Percentiles rank a stretch among this genome's conserved stretches.
phyloP scores from a whole-genome alignment of 2,113 vertebrate species.

The Tragelaphus scriptus region DNA sequence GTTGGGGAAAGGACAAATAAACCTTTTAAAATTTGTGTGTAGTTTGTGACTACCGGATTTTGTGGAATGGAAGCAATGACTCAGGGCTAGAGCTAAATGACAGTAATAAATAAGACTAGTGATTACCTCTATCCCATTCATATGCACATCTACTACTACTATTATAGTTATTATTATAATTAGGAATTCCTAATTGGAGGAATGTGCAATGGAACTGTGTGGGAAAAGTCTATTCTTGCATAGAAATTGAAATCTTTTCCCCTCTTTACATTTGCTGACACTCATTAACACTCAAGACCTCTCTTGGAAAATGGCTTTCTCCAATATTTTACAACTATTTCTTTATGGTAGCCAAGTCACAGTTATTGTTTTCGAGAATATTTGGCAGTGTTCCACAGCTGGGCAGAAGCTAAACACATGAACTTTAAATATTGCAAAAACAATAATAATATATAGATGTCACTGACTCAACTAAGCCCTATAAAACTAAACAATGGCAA shows the following conservation, averaged over 20 bases:
- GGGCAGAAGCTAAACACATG: background rate
- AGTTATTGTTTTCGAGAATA: background rate
- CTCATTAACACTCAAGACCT: background rate
- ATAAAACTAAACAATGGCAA: slow-evolving; percentile 26
- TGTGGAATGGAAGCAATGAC: background rate
- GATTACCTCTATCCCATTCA: background rate
- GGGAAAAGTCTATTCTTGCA: background rate
- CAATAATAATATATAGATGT: background rate
- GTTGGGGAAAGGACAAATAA: background rate
- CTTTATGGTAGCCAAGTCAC: background rate
- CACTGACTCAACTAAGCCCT: background rate
- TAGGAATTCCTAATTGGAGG: background rate
- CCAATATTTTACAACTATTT: background rate
- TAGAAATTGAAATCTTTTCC: background rate
- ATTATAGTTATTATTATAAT: background rate
- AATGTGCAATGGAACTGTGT: background rate
- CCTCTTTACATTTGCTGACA: background rate
- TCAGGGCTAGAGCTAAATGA: background rate
- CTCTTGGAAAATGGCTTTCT: background rate
- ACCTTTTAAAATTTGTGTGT: background rate
- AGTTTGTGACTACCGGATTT: background rate
- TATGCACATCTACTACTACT: background rate
- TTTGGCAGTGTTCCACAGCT: background rate
- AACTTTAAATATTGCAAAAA: background rate
- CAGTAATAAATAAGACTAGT: background rate